Percentiles rank a stretch among this genome's conserved stretches.
Evolutionary conservation across 30 jellyfish, hydroid and myxozoan species (phyloP).

Genomic region (Sanderia malayensis): DNA sequence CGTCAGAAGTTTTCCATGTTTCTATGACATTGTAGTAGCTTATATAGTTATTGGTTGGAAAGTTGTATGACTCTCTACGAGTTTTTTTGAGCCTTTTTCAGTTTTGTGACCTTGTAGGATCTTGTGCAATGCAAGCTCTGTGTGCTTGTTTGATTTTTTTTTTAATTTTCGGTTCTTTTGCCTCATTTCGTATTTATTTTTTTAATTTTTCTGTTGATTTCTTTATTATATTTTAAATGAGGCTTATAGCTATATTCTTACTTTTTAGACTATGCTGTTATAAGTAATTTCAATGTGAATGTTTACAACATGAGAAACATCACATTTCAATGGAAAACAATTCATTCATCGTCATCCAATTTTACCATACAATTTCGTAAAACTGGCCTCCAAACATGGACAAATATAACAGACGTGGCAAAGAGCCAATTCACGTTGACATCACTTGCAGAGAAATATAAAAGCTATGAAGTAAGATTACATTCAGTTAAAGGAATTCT

Average conservation of each 20-base stretch:
- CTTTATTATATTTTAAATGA: too few relatives aligned
- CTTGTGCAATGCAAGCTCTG: too few relatives aligned
- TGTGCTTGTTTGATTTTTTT: too few relatives aligned
- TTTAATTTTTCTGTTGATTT: too few relatives aligned
- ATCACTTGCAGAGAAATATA: conserved; percentile 9
- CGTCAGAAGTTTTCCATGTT: background rate
- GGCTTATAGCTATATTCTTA: background rate
- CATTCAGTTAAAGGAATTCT: background rate
- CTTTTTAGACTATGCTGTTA: conserved; percentile 19
- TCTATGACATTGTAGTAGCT: too few relatives aligned
- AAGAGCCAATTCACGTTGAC: background rate
- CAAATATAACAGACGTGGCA: background rate
- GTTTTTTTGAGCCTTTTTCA: too few relatives aligned
- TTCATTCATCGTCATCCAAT: conserved; percentile 12
- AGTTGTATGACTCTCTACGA: too few relatives aligned
- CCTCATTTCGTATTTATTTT: too few relatives aligned
- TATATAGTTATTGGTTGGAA: too few relatives aligned
- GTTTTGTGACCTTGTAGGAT: too few relatives aligned
- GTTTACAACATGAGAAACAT: conserved; percentile 17
- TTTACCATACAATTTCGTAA: conserved; percentile 30
- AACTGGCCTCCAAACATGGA: conserved; percentile 11
- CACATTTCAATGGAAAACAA: conserved; percentile 1
- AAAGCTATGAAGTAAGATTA: conserved; percentile 15
- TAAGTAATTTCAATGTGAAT: background rate
- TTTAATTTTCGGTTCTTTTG: too few relatives aligned